Evolutionary conservation across 2,797 vertebrate species (phyloP).

Genomic region (Hybognathus amarus): DNA sequence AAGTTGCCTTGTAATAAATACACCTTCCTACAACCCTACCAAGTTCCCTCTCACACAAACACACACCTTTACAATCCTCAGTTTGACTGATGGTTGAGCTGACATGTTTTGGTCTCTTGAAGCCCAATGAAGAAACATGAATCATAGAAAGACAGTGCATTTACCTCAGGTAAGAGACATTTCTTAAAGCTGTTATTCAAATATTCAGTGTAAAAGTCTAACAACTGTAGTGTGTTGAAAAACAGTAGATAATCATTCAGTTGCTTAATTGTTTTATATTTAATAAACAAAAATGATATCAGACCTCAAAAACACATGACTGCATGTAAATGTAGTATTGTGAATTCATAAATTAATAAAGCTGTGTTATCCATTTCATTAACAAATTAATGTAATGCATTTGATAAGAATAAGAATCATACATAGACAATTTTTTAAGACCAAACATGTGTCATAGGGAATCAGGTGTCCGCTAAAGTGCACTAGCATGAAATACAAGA

Average conservation of each 20-base stretch:
- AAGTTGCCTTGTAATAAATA: slow-evolving; percentile 9
- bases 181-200: neutral
- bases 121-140: slow-evolving; percentile 47
- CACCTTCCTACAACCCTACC: neutral
- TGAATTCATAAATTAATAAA: neutral
- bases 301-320: neutral
- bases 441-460: neutral
- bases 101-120: neutral
- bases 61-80: neutral
- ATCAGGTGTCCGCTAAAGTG: neutral
- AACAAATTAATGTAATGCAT: neutral
- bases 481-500: neutral
- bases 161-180: slow-evolving; percentile 74
- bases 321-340: neutral
- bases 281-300: neutral
- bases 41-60: slow-evolving; percentile 1
- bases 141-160: slow-evolving; percentile 43
- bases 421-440: neutral
- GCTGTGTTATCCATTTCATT: neutral
- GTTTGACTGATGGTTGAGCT: neutral
- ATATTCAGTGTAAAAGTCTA: neutral
- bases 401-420: neutral
- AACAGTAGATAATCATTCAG: neutral
- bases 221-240: neutral
- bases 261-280: neutral